Conservation (phyloP, 2,113 vertebrate species). For the Notothenia coriiceps region DNA sequence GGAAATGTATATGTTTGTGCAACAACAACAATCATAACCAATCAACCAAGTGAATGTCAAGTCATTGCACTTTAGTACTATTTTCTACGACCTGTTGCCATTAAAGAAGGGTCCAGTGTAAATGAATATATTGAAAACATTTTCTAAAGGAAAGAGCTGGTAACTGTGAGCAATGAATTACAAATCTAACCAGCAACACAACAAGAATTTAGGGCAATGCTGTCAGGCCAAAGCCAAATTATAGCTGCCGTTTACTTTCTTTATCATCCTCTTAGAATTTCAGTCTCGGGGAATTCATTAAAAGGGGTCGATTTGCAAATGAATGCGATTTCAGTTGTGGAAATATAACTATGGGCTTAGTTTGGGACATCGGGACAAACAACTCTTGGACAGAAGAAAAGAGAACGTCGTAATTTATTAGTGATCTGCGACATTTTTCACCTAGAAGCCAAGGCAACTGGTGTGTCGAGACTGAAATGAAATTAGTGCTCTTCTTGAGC, state of each 20-base stretch:
- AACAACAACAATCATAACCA: slow-evolving; percentile 31
- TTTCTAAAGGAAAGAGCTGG: neutral
- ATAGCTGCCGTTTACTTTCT: slow-evolving; percentile 91
- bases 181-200: slow-evolving; percentile 29
- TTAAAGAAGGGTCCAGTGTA: neutral
- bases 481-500: slow-evolving; percentile 76
- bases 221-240: slow-evolving; percentile 89
- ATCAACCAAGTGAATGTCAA: slow-evolving; percentile 22
- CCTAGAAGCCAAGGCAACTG: slow-evolving; percentile 96
- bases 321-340: slow-evolving; percentile 95
- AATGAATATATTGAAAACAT: neutral
- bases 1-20: slow-evolving; percentile 57
- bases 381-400: slow-evolving; percentile 83
- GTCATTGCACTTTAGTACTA: slow-evolving; percentile 7
- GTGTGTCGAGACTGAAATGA: slow-evolving; percentile 82
- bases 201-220: slow-evolving; percentile 80
- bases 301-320: slow-evolving; percentile 93
- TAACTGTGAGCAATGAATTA: slow-evolving; percentile 18
- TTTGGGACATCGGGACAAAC: slow-evolving; percentile 93
- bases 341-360: slow-evolving; percentile 95
- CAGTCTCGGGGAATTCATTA: slow-evolving; percentile 90
- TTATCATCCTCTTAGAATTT: slow-evolving; percentile 95
- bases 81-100: slow-evolving; percentile 7
- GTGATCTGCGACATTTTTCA: slow-evolving; percentile 94
- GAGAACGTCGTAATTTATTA: slow-evolving; percentile 93